phyloP scores from a whole-genome alignment of 1,140 invertebrate species.

The Pinna nobilis region DNA sequence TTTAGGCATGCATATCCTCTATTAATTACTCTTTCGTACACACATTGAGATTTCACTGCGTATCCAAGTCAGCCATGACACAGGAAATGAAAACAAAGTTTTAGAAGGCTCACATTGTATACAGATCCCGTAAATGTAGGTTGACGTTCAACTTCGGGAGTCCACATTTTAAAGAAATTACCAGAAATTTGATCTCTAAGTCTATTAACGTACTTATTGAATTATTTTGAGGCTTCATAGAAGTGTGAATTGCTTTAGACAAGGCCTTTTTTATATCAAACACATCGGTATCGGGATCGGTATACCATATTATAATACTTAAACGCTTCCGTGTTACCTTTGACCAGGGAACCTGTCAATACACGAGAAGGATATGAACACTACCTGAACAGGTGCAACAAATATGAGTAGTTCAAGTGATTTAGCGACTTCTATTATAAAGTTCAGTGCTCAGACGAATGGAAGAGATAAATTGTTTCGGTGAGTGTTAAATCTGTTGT shows the following conservation, averaged over 20 bases:
- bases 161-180: too few species aligned
- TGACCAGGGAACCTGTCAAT: not conserved
- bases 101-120: not conserved
- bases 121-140: not conserved
- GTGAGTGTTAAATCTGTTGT: too few species aligned
- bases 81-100: slow-evolving; percentile 57
- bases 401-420: slow-evolving; percentile 31
- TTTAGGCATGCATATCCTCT: not conserved
- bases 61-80: slow-evolving; percentile 53
- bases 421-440: slow-evolving; percentile 57
- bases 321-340: slow-evolving; percentile 20
- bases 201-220: not conserved
- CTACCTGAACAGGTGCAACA: not conserved
- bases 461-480: slow-evolving; percentile 69
- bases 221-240: not conserved
- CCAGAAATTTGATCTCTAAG: not conserved
- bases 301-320: not conserved
- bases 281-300: not conserved
- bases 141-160: too few species aligned
- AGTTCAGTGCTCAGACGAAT: slow-evolving; percentile 63
- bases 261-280: not conserved
- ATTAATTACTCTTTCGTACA: not conserved
- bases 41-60: slow-evolving; percentile 7
- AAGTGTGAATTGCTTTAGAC: not conserved
- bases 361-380: not conserved